phyloP scores from a whole-genome alignment of 2,888 invertebrate species.

The Acronicta alni region DNA sequence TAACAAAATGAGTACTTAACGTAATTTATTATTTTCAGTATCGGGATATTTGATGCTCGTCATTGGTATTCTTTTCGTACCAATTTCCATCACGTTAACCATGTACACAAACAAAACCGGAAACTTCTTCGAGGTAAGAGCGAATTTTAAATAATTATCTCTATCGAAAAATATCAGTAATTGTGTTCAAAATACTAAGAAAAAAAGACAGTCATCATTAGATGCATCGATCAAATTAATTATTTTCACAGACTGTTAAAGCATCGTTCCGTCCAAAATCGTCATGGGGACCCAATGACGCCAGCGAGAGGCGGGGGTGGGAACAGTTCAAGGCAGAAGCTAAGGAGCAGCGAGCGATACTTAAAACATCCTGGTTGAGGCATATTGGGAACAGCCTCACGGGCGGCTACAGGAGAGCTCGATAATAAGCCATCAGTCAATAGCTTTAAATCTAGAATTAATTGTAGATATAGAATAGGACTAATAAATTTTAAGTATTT shows the following conservation, averaged over 20 bases:
- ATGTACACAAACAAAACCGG: conserved; percentile 70
- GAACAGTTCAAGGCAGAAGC: conserved; percentile 84
- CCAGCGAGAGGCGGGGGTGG: conserved; percentile 87
- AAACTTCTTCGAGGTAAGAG: conserved; percentile 65
- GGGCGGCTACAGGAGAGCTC: conserved; percentile 58
- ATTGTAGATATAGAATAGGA: conserved; percentile 21
- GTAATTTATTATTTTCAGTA: conserved; percentile 65
- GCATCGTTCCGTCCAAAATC: conserved; percentile 78
- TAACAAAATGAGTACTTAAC: too few relatives aligned
- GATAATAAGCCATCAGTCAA: conserved; percentile 56
- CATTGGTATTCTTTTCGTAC: conserved; percentile 75
- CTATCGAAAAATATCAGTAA: too few relatives aligned
- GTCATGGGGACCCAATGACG: conserved; percentile 91
- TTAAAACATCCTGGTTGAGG: conserved; percentile 50
- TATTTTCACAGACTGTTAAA: conserved; percentile 75
- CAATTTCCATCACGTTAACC: conserved; percentile 67
- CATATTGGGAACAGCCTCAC: conserved; percentile 73
- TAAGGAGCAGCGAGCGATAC: conserved; percentile 65
- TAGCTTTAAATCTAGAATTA: conserved; percentile 25
- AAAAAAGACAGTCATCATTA: too few relatives aligned
- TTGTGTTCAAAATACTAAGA: too few relatives aligned
- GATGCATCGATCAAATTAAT: not conserved
- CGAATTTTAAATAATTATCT: not conserved
- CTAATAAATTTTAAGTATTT: conserved; percentile 6
- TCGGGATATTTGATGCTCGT: conserved; percentile 77